A percentile compares a stretch with the other conserved stretches of the same genome.
phyloP scores from a whole-genome alignment of 2,888 invertebrate genomes.

The Phoenoteleia sp. region DNA sequence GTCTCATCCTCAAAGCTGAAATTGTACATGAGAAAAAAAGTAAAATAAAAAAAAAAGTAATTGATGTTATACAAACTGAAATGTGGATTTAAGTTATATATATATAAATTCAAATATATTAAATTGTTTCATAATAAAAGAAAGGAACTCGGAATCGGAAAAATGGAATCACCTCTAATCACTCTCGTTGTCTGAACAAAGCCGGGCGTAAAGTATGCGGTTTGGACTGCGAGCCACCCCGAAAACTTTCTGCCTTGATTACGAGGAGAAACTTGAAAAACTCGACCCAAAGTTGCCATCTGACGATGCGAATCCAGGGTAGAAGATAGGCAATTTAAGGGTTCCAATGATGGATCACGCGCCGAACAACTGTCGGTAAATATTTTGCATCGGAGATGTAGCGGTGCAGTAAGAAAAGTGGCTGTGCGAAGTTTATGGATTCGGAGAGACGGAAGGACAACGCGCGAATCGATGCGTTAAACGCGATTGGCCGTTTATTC shows the following conservation, averaged over 20 bases:
- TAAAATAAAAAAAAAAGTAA: too few relatives aligned
- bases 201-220: not conserved
- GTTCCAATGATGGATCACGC: not conserved
- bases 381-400: not conserved
- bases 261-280: slow-evolving; percentile 10
- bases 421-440: not conserved
- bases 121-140: slow-evolving; percentile 83
- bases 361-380: not conserved
- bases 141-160: slow-evolving; percentile 77
- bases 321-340: not conserved
- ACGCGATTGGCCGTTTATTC: slow-evolving; percentile 7
- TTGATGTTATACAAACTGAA: too few relatives aligned
- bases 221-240: not conserved
- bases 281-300: not conserved
- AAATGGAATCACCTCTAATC: slow-evolving; percentile 83
- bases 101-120: too few relatives aligned
- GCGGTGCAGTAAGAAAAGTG: not conserved
- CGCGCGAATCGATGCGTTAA: slow-evolving; percentile 6
- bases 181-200: slow-evolving; percentile 73
- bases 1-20: too few relatives aligned
- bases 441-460: not conserved
- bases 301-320: slow-evolving; percentile 25
- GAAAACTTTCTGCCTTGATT: not conserved
- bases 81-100: too few relatives aligned
- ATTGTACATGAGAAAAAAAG: too few relatives aligned